Base-by-base conservation (phyloP, 2,888 invertebrate species). In the Exephanes ischioxanthus region DNA sequence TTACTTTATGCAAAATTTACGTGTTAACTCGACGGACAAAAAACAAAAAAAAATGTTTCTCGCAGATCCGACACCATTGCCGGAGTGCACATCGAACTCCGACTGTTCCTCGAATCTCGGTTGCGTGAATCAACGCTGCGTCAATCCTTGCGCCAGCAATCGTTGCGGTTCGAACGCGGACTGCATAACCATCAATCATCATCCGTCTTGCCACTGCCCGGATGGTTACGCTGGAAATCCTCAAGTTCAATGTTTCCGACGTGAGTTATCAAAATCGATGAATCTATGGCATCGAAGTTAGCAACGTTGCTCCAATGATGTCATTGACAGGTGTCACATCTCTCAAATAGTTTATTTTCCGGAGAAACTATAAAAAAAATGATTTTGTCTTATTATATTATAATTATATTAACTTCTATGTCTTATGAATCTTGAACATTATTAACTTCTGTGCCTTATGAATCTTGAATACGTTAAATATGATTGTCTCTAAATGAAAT, bases 191-290 rank as follows among this genome's bases (percentile, higher is more conserved):
- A 95, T 95, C 66, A 95, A 96, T 89, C 98, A 98, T 92, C 96
- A 97, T 88, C 97, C 98, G 4, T 96, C 96, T 26, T 98, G 98
- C 94, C 96, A 95, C 91, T 98, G 98, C 93, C 97, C 97, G 22
- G 96, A 96, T 71, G 97, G 97, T 87, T 98, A 97, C 95, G 97
- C 97, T 75, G 98, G 98, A 85, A 97, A 98, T 94, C 98, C 98
- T 48, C 97, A 98, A 94, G 94, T 96, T 30, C 96, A 96, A 87
- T 98, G 98, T 92, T 98, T 97, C 93, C 97, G 97, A 95, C 97
- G 98, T 98, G 95, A 96, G 96, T 95, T 1, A 4, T 51, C 58
- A 0, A 9, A 48, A 45, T 51, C 73, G 30, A 55, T 45, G 14
- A 67, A 33, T 26, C 3, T 26, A 3, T 26, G 3, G 3, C 26